These are phyloP conservation scores for Cyphomyrus discorhynchus DNA, from an alignment of 2,113 vertebrate species.

Conservation along the genomic window DNA sequence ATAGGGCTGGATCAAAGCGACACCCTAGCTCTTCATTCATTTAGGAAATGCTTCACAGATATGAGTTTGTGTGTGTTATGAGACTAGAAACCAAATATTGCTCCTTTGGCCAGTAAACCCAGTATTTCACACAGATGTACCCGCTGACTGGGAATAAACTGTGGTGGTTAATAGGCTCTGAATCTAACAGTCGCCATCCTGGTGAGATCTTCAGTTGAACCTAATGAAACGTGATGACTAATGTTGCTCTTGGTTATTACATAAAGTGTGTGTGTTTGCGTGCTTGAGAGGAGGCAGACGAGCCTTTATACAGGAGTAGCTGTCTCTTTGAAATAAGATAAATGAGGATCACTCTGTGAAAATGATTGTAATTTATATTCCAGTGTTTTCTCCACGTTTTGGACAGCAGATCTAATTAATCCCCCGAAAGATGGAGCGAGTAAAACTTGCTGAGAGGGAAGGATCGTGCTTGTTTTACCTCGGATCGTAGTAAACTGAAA, in stretches of 20 bases:
- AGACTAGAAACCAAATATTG: not conserved
- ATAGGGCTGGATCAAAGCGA: not conserved
- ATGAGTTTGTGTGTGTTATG: not conserved
- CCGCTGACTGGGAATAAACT: not conserved
- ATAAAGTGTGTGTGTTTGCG: constrained; percentile 11
- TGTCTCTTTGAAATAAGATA: constrained; percentile 39
- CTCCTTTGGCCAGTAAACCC: not conserved
- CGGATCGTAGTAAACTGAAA: constrained; percentile 54
- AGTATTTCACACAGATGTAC: constrained; percentile 8
- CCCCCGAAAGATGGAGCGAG: constrained; percentile 30
- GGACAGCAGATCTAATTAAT: constrained; percentile 41
- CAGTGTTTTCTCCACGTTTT: constrained; percentile 25
- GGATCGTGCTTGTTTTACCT: constrained; percentile 45
- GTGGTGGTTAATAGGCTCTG: constrained; percentile 12
- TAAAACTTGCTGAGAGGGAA: constrained; percentile 25
- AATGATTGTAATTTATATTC: constrained; percentile 44
- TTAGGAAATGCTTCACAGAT: not conserved
- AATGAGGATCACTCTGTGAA: constrained; percentile 30
- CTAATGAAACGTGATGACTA: constrained; percentile 18
- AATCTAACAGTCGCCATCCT: constrained; percentile 1
- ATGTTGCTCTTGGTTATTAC: constrained; percentile 17
- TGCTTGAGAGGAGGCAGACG: not conserved
- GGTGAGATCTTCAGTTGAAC: constrained; percentile 18
- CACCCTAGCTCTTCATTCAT: constrained; percentile 6
- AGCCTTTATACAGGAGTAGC: constrained; percentile 24